phyloP scores from a whole-genome alignment of 1,140 invertebrate genomes.

The Hypothenemus hampei region DNA sequence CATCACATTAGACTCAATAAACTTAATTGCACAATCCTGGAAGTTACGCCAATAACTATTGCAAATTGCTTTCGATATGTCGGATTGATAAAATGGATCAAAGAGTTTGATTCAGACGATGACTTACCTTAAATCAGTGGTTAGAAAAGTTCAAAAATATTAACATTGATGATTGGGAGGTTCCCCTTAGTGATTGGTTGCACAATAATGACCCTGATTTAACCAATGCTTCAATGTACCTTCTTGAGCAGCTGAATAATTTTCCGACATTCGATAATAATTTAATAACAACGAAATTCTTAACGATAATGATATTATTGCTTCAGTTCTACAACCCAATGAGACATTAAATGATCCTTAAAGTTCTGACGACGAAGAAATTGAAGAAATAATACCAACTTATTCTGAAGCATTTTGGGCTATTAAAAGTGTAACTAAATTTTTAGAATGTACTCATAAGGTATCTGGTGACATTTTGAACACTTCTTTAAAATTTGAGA shows the following conservation, averaged over 20 bases:
- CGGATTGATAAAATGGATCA: background rate
- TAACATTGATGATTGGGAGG: too few species aligned
- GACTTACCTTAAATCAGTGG: background rate
- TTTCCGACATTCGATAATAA: background rate
- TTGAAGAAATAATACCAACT: too few species aligned
- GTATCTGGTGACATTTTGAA: too few species aligned
- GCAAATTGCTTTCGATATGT: background rate
- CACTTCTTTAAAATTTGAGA: too few species aligned
- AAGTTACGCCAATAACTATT: background rate
- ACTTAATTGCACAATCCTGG: background rate
- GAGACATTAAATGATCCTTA: too few species aligned
- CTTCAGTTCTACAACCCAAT: too few species aligned
- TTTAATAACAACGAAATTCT: background rate
- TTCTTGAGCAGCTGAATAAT: background rate
- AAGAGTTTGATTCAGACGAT: background rate
- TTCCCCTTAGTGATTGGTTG: too few species aligned
- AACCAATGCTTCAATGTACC: background rate
- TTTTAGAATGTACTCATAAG: too few species aligned
- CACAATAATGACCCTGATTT: background rate
- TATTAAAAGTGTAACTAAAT: too few species aligned
- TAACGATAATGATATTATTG: conserved; percentile 15
- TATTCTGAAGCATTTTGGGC: too few species aligned
- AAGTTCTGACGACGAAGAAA: too few species aligned
- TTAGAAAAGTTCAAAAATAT: background rate
- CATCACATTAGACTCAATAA: background rate